Conservation (phyloP, 1,140 invertebrate species). For the Triops cancriformis region DNA sequence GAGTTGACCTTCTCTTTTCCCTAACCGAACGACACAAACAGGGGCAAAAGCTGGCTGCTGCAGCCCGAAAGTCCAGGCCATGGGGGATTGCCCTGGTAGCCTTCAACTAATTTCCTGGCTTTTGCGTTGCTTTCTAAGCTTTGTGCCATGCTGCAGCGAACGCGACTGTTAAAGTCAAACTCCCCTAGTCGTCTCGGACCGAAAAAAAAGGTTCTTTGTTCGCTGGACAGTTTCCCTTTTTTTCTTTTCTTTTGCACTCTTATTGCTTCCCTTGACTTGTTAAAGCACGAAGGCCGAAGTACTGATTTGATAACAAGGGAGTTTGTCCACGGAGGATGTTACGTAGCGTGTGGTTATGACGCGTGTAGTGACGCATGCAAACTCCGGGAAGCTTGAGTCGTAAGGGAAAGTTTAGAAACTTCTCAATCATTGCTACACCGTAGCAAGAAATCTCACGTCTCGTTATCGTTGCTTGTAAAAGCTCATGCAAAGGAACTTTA, state of each 20-base stretch:
- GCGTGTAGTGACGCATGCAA: not conserved
- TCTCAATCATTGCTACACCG: not conserved
- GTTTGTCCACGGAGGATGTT: not conserved
- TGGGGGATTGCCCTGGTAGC: slow-evolving; percentile 8
- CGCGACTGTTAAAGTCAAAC: not conserved
- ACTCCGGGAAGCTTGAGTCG: not conserved
- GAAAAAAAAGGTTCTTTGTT: not conserved
- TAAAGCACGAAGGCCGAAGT: not conserved
- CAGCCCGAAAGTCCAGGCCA: not conserved
- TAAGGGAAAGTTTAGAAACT: not conserved
- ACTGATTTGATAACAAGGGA: not conserved
- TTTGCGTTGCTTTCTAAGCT: not conserved
- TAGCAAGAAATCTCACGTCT: not conserved
- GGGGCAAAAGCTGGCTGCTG: not conserved
- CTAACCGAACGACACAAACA: not conserved
- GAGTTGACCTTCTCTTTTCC: slow-evolving; percentile 8
- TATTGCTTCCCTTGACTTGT: not conserved
- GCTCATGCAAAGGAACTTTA: no score
- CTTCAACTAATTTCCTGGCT: slow-evolving; percentile 2
- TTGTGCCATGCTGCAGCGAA: not conserved
- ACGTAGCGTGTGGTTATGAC: not conserved
- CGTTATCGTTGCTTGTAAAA: not conserved
- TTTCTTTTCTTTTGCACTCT: not conserved
- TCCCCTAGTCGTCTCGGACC: not conserved
- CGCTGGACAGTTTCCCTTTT: not conserved